Conservation (phyloP, 2,888 invertebrate species). For the Hymenopus coronatus region DNA sequence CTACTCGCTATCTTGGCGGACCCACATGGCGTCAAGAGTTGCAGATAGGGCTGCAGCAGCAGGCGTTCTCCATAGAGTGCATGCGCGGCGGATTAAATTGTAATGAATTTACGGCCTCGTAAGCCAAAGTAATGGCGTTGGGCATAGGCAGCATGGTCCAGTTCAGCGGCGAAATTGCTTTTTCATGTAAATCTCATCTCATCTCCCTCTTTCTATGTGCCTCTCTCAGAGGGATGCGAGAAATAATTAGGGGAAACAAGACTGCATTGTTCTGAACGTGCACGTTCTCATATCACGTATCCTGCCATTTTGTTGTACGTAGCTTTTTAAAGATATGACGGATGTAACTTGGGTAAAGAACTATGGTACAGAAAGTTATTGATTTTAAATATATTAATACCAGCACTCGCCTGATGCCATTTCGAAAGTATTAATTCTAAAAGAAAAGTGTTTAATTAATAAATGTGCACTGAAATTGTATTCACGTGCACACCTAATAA, state of each 20-base stretch:
- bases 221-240: not conserved
- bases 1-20: not conserved
- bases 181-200: conserved; percentile 31
- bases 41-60: not conserved
- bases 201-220: not conserved
- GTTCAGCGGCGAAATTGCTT: conserved; percentile 30
- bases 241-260: not conserved
- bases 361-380: no score
- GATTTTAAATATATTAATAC: not conserved
- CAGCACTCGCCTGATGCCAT: no score
- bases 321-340: not conserved
- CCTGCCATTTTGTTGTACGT: not conserved
- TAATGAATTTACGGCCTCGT: conserved; percentile 33
- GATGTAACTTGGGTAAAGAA: not conserved
- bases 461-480: no score
- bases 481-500: no score
- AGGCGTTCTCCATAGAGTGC: not conserved
- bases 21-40: not conserved
- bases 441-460: no score
- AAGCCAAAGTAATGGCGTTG: conserved; percentile 31
- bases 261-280: not conserved
- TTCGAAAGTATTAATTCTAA: no score
- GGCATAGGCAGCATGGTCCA: not conserved
- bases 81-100: conserved; percentile 26
- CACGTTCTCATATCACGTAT: not conserved